phyloP scores from a whole-genome alignment of 2,113 vertebrate species.

The Cathartes aura region DNA sequence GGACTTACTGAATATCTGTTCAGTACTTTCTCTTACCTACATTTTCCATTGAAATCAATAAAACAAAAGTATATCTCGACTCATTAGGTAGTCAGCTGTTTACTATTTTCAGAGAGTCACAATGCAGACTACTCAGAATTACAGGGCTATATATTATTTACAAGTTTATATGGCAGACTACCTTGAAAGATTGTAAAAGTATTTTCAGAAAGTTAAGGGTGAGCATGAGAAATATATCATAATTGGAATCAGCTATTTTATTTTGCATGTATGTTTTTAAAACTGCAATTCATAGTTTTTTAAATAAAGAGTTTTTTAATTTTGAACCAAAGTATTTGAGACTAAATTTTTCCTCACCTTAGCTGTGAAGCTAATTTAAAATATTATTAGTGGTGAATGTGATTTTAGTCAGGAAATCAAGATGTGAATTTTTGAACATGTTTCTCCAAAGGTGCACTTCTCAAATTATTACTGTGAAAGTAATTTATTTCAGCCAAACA shows the following conservation, averaged over 20 bases:
- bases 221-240: conserved; percentile 56
- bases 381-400: conserved; percentile 66
- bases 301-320: conserved; percentile 52
- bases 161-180: conserved; percentile 29
- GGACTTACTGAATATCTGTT: background rate
- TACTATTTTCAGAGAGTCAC: background rate
- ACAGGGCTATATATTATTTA: conserved; percentile 51
- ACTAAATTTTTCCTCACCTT: conserved; percentile 49
- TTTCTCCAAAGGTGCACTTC: conserved; percentile 79
- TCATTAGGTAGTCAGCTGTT: background rate
- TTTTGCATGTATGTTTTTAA: conserved; percentile 44
- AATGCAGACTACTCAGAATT: conserved; percentile 23
- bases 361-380: conserved; percentile 70
- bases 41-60: conserved; percentile 22
- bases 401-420: conserved; percentile 76
- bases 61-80: background rate
- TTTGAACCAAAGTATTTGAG: conserved; percentile 55
- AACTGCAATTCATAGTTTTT: background rate
- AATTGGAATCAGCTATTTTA: conserved; percentile 61
- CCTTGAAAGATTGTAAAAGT: conserved; percentile 14
- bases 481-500: conserved; percentile 84
- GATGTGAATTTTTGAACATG: conserved; percentile 78
- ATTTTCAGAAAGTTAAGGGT: conserved; percentile 45
- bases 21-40: conserved; percentile 17
- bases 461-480: conserved; percentile 78